Conservation (phyloP, 2,888 invertebrate genomes). For the Nowickia ferox region DNA sequence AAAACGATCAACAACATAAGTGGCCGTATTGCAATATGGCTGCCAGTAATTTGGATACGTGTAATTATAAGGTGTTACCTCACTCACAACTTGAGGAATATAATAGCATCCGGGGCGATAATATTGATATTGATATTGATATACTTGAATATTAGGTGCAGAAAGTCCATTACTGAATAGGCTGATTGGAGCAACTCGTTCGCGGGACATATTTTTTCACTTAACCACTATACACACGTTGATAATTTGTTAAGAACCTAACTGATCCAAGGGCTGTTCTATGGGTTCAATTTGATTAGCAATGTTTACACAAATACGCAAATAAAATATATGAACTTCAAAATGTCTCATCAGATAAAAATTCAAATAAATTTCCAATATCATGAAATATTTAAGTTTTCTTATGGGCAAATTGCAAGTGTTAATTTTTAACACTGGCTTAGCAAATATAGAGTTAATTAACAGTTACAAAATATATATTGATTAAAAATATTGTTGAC, state of each 20-base stretch:
- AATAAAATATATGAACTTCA: constrained; percentile 77
- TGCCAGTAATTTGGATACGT: constrained; percentile 68
- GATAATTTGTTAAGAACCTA: constrained; percentile 54
- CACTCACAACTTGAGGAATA: constrained; percentile 68
- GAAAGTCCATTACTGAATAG: constrained; percentile 21
- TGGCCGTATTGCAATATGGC: constrained; percentile 68
- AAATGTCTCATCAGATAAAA: constrained; percentile 78
- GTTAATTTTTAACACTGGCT: not conserved
- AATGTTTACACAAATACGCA: constrained; percentile 77
- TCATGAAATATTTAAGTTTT: constrained; percentile 75
- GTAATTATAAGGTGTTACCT: constrained; percentile 56
- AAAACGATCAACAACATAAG: constrained; percentile 73
- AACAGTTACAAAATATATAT: constrained; percentile 51
- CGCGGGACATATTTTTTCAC: constrained; percentile 52
- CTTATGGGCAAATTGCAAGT: not conserved
- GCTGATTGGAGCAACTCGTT: constrained; percentile 48
- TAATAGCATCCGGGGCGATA: constrained; percentile 76
- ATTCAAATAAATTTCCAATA: constrained; percentile 79
- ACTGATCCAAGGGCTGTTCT: constrained; percentile 67
- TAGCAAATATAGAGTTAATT: constrained; percentile 61
- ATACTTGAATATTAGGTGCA: constrained; percentile 65
- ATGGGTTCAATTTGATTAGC: constrained; percentile 76
- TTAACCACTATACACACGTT: constrained; percentile 3
- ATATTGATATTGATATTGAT: constrained; percentile 76
- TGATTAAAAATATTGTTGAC: constrained; percentile 50